Evolutionary conservation across 1,140 invertebrate genomes (phyloP).

Genomic region (Drosophila miranda): DNA sequence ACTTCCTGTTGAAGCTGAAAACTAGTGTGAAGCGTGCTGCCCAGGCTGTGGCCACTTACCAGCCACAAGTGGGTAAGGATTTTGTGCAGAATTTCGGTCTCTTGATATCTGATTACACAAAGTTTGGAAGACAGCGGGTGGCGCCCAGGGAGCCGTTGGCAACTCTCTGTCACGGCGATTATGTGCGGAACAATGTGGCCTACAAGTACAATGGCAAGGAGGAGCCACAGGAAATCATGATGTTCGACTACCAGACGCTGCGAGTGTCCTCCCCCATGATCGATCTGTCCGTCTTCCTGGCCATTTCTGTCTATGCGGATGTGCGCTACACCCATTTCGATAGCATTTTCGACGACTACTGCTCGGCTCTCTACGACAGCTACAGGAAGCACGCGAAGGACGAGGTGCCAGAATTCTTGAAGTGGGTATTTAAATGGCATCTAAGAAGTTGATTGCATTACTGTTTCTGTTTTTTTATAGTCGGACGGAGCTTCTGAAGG

Average conservation of each 20-base stretch:
- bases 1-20: conserved; percentile 33
- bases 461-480: conserved; percentile 22
- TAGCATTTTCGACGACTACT: conserved; percentile 67
- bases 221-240: conserved; percentile 65
- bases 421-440: conserved; percentile 30
- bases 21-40: conserved; percentile 23
- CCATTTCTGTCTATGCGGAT: conserved; percentile 56
- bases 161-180: conserved; percentile 78
- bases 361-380: conserved; percentile 40
- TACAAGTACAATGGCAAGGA: conserved; percentile 58
- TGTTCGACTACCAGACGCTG: conserved; percentile 81
- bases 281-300: conserved; percentile 63
- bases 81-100: conserved; percentile 46
- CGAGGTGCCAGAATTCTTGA: conserved; percentile 52
- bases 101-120: conserved; percentile 25
- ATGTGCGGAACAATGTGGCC: conserved; percentile 76
- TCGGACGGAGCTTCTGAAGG: conserved; percentile 52
- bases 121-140: conserved; percentile 53
- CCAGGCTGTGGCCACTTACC: conserved; percentile 28
- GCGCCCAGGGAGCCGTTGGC: conserved; percentile 65
- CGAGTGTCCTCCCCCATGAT: conserved; percentile 74
- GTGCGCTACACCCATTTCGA: conserved; percentile 66
- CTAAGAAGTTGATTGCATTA: background rate
- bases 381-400: conserved; percentile 35
- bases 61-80: conserved; percentile 53